Base-by-base conservation (phyloP, 1,140 invertebrate genomes). In the Drosophila tani region DNA sequence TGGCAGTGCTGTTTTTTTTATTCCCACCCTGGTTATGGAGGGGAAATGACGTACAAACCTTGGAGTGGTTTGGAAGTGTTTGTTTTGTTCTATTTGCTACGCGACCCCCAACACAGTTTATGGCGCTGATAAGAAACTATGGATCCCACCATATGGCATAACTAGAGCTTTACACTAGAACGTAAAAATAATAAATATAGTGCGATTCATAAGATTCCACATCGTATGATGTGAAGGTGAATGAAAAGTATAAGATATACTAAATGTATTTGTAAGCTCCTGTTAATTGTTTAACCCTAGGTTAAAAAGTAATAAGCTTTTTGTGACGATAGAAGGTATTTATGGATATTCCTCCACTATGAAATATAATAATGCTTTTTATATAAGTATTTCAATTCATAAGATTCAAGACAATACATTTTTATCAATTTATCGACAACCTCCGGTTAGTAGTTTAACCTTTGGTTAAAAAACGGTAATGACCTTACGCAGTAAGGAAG, bases 31-130 rank as follows among this genome's bases (percentile, higher is more conserved):
- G 69, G 41, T 66, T 67, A 67, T 41, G 50, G 63, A 69, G 73
- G 53, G 79, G 57, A 73, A 81, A 55, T 82, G 66, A 82, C 80
- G 80, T 67, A 55, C 47, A 51, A 62, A 60, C 67, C 79, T 82
- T 82, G 67, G 67, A 53, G 67, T 73, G 67, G 51, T 67, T 73
- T 64, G 45, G 43, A 53, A 46, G 56, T 66, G 69, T 73, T 64
- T 60, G 47, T 45, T 59, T 69, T 49, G 60, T 53, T 69, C 47
- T 46, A 67, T 50, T 51, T 69, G 38, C 47, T 41, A 50, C 57
- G 46, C 74, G 81, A 75, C 71, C 81, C 81, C 71, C 81, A 80
- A 65, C 67, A 43, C 69, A 73, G 68, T 73, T 73, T 41, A 73
- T 60, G 21, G 11, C 15, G 24, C 71, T 76, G 81, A 83, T 83